Evolutionary conservation across 2,113 vertebrate species (phyloP).

Genomic region (Varanus komodoensis): DNA sequence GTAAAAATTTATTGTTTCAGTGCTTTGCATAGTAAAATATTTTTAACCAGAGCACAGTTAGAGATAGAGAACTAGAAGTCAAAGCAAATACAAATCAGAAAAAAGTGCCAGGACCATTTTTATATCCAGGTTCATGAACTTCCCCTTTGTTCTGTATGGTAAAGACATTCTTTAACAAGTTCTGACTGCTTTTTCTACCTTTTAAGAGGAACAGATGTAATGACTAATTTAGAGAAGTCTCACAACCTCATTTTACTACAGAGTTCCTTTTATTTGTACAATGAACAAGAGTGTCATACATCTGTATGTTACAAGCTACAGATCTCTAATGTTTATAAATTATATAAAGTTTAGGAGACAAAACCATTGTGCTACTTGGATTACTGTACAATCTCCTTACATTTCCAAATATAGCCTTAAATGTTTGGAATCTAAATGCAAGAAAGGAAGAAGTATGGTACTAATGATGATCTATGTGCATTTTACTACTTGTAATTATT

Average conservation of each 20-base stretch:
- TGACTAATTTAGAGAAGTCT: neutral
- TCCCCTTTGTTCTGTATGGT: neutral
- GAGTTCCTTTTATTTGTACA: neutral
- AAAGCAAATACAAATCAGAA: neutral
- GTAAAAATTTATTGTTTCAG: neutral
- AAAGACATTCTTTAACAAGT: neutral
- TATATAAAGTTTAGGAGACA: slow-evolving; percentile 32
- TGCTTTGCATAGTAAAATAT: neutral
- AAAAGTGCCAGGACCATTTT: neutral
- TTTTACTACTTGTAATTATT: slow-evolving; percentile 2
- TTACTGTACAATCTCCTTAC: neutral
- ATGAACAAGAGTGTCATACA: rapidly evolving
- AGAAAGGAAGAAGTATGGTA: neutral
- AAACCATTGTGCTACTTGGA: rapidly evolving
- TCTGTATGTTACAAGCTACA: neutral
- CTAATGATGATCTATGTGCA: neutral
- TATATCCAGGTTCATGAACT: neutral
- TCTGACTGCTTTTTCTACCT: neutral
- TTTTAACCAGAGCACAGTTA: neutral
- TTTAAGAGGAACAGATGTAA: neutral
- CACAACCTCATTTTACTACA: neutral
- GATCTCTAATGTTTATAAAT: slow-evolving; percentile 40
- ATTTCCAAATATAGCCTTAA: slow-evolving; percentile 8
- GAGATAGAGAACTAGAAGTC: neutral
- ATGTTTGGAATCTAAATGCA: neutral